Conservation (phyloP, 2,113 vertebrate genomes). For the Rhinolophus ferrumequinum region DNA sequence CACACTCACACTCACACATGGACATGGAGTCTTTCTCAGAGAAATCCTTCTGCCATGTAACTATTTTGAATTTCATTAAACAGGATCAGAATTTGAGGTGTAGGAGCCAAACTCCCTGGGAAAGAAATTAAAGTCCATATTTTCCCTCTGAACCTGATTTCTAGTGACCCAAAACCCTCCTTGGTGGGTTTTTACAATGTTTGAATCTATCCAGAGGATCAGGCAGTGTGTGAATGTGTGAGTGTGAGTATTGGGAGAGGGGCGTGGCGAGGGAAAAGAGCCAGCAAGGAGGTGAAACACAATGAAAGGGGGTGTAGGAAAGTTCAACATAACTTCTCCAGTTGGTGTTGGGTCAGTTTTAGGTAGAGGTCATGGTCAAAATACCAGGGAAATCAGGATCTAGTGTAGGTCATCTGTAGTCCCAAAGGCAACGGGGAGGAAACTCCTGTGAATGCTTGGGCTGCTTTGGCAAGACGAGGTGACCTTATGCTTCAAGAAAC, state of each 20-base stretch:
- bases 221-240: background rate
- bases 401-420: background rate
- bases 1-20: background rate
- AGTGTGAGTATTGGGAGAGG: background rate
- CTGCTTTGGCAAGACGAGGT: background rate
- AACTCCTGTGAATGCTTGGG: background rate
- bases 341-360: background rate
- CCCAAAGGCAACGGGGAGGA: background rate
- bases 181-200: background rate
- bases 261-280: background rate
- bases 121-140: background rate
- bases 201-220: background rate
- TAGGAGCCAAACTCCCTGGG: background rate
- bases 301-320: background rate
- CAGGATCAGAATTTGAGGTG: background rate
- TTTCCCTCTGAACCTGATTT: background rate
- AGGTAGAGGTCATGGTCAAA: background rate
- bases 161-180: background rate
- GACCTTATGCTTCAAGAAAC: background rate
- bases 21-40: background rate
- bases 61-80: background rate
- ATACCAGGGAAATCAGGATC: background rate
- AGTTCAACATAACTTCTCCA: background rate
- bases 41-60: background rate
- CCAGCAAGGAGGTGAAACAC: background rate